Base-by-base conservation (phyloP, 2,888 invertebrate genomes). In the Branchinecta sandiegonensis region DNA sequence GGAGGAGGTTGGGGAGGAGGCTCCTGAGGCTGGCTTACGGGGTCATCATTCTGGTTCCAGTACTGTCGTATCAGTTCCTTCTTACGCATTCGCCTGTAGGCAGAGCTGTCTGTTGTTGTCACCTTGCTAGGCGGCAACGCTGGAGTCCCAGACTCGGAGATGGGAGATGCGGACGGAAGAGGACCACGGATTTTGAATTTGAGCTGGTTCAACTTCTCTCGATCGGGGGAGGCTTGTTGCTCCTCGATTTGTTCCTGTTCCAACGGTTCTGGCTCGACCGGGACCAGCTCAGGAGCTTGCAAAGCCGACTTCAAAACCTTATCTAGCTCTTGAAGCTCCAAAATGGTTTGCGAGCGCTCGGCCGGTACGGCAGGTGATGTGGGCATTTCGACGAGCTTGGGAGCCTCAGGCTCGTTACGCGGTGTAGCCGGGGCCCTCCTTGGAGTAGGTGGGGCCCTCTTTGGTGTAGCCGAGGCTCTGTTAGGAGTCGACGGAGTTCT, bases 181-280 rank as follows among this genome's bases (percentile, higher is more conserved):
- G 92, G 92, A 5, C 91, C 92, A 77, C 93, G 92, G 71, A 92
- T 92, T 78, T 93, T 93, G 0, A 93, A 86, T 77, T 92, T 92
- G 7, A 93, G 79, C 76, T 91, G 91, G 78, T 90, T 90, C 47
- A 90, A 82, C 0, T 90, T 87, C 63, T 56, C 63, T 56, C 63
- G n/a, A 23, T 56, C 63, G n/a, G 63, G 63, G 14, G 63, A 56
- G 23, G 23, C n/a, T 17, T 23, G n/a, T 23, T n/a, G 63, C 8
- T 56, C 63, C 14, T 56, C 63, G n/a, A 56, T 56, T 17, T 17
- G 23, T 17, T 56, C 63, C n/a, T 56, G n/a, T 23, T n/a, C 63
- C 37, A 37, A 37, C n/a, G 11, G 14, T 2, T 17, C n/a, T 56
- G 67, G 48, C 2, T 47, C n/a, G 13, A 23, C 48, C n/a, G 67